Percentiles rank a stretch among this genome's conserved stretches.
These are phyloP conservation scores for Trypoxylus dichotomus DNA, from an alignment of 1,140 invertebrate species.

Conservation along the genomic window DNA sequence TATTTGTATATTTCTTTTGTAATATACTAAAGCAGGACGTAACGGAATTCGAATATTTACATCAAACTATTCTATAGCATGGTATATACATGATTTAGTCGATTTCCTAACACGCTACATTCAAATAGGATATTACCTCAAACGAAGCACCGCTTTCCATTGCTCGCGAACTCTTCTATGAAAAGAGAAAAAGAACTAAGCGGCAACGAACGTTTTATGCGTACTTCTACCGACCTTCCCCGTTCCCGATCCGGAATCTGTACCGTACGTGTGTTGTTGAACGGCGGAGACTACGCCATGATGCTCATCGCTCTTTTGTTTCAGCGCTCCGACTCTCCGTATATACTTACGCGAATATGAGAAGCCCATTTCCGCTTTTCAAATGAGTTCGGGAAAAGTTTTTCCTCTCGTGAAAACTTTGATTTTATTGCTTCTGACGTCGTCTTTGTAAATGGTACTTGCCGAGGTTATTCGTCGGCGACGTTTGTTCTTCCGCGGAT, in stretches of 20 bases:
- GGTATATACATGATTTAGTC: no score
- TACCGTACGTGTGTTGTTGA: no score
- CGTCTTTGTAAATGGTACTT: constrained; percentile 19
- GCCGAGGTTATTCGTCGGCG: not conserved
- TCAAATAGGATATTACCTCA: not conserved
- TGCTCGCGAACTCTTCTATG: not conserved
- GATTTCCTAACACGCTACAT: no score
- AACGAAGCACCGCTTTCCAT: not conserved
- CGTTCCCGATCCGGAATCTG: no score
- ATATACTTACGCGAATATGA: constrained; percentile 16
- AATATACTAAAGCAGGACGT: no score
- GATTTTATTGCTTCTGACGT: constrained; percentile 22
- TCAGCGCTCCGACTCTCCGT: not conserved
- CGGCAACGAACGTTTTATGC: not conserved
- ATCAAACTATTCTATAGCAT: no score
- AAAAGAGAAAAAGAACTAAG: not conserved
- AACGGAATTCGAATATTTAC: no score
- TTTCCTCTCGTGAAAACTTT: constrained; percentile 13
- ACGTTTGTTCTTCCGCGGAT: constrained; percentile 11
- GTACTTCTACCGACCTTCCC: not conserved
- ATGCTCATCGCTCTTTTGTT: not conserved
- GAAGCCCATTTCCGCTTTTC: constrained; percentile 5
- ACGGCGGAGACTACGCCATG: no score
- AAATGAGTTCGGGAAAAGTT: constrained; percentile 16
- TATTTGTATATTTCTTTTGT: no score